Evolutionary conservation across 1,140 invertebrate species (phyloP), one percentile per base, ranked within the genome.

Genomic region (Scaptomyza montana): DNA sequence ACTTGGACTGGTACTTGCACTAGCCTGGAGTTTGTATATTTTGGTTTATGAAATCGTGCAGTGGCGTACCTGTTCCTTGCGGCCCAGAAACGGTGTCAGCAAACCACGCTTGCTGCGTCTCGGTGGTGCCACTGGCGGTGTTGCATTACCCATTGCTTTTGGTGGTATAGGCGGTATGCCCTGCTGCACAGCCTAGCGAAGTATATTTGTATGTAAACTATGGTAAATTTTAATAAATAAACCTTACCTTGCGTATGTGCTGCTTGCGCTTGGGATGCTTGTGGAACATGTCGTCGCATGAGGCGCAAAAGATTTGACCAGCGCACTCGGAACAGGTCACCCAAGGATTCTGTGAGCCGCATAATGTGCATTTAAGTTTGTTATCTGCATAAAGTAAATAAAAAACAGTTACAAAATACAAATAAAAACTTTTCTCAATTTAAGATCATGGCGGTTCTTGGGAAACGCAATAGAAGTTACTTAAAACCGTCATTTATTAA

Each of bases 211-310:
- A 1, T 16, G 16, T 16, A 16, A 16, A 16, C 16, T 16, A 16
- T 16, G 16, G 16, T 16, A 16, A 16, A 16, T 16, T 16, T 16
- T 0, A 16, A 16, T 16, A 16, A 16, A 16, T 16, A 16, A 16
- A 39, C 57, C 89, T 93, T 92, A 95, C 96, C 93, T 95, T 95
- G 90, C 97, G 93, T 25, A 95, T 92, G 90, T 98, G 97, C 49
- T 93, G 92, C 74, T 95, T 95, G 74, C 97, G 93, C 79, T 98
- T 98, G 0, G 97, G 97, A 92, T 98, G 97, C 74, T 97, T 94
- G 90, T 98, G 97, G 91, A 97, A 98, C 95, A 98, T 98, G 80
- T 98, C 97, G 92, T 98, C 97, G 91, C 97, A 98, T 5, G 96
- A 96, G 62, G 94, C 93, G 84, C 97, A 98, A 75, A 97, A 97